Base-by-base conservation (phyloP, 2,797 vertebrate genomes). In the Myripristis jacobus region DNA sequence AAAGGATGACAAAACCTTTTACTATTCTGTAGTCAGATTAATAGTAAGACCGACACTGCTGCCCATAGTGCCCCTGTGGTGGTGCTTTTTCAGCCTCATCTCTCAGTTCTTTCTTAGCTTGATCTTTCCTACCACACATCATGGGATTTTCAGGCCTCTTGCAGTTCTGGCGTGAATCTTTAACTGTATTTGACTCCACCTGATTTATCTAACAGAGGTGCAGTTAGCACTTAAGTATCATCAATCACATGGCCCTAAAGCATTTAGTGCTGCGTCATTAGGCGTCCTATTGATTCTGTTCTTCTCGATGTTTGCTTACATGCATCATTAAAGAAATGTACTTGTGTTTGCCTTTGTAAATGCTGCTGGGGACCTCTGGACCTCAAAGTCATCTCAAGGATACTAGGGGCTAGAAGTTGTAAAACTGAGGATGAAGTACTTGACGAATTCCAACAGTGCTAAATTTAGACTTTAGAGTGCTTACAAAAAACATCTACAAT, bases 1-100 rank as follows among this genome's bases (percentile, higher is more conserved):
- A 89, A 86, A 82, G 61, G 63, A 89, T 89, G 88, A 90, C 87
- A 87, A 81, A 80, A 79, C 57, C 21, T 86, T 88, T 71, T 61
- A 84, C 68, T 68, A 77, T 84, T 77, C 77, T 73, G 70, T 75
- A 34, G 74, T 73, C 82, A 59, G 75, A 84, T 87, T 86, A 87
- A 60, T 54, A 63, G 57, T 81, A 80, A 84, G 66, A 77, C 81
- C 73, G 24, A 58, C 70, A 72, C 67, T 38, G 47, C 61, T 53
- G 60, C 71, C 52, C n/a, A 52, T 22, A 73, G 63, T 29, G 38
- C 25, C 53, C 21, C 27, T 21, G 24, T 38, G 44, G 22, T 48
- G 47, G 47, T 31, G 54, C 19, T 54, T 52, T 51, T 52, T 51
- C 51, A 54, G 41, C 51, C 54, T 34, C 38, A 25, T 43, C 38